A percentile compares a stretch with the other conserved stretches of the same genome.
Conservation (phyloP, 1,140 invertebrate species). For the Ditylenchus dipsaci region DNA sequence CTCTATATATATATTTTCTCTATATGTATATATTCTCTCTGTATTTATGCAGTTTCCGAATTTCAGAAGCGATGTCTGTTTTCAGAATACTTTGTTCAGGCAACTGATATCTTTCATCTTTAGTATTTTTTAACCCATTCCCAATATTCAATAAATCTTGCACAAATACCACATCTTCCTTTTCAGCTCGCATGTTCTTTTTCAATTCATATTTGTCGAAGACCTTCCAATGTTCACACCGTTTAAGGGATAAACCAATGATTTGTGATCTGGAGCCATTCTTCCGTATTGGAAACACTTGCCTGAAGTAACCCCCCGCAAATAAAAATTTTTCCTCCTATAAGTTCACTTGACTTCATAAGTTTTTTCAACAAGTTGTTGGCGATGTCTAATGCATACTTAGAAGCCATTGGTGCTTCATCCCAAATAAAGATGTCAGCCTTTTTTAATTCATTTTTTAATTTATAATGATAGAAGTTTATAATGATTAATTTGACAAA, state of each 20-base stretch:
- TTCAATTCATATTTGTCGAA: constrained; percentile 24
- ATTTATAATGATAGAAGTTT: too few relatives aligned
- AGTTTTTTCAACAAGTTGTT: constrained; percentile 42
- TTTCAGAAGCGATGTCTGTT: constrained; percentile 12
- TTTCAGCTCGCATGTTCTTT: constrained; percentile 42
- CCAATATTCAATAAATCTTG: constrained; percentile 38
- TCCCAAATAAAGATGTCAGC: constrained; percentile 33
- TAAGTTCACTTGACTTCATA: constrained; percentile 25
- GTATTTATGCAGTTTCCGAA: constrained; percentile 19
- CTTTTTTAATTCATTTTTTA: constrained; percentile 2
- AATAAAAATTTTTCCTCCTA: constrained; percentile 47
- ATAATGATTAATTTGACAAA: too few relatives aligned
- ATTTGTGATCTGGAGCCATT: constrained; percentile 29
- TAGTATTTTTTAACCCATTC: constrained; percentile 28
- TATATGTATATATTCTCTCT: too few relatives aligned
- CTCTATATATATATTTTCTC: too few relatives aligned
- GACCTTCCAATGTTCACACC: constrained; percentile 35
- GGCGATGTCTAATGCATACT: constrained; percentile 19
- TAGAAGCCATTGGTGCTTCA: constrained; percentile 37
- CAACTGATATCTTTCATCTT: constrained; percentile 26
- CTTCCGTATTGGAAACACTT: constrained; percentile 37
- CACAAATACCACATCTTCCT: constrained; percentile 27
- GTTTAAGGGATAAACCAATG: constrained; percentile 48
- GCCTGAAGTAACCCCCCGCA: constrained; percentile 52
- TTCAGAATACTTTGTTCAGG: constrained; percentile 13